Evolutionary conservation across 1,140 invertebrate species (phyloP).

Genomic region (Copidosoma floridanum): DNA sequence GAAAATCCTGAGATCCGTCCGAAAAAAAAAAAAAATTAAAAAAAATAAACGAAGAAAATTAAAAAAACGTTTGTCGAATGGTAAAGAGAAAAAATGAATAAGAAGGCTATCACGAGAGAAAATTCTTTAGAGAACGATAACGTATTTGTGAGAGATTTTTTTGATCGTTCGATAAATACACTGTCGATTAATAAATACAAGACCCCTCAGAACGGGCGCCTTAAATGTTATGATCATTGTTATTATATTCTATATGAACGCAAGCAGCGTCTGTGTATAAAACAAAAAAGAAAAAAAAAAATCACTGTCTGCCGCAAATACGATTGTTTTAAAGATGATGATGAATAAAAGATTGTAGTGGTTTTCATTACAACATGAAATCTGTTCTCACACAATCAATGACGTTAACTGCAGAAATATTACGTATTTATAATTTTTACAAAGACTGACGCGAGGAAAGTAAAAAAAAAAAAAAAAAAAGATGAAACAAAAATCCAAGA

Average conservation of each 20-base stretch:
- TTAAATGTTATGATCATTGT: conserved; percentile 18
- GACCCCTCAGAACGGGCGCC: conserved; percentile 4
- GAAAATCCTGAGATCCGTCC: conserved; percentile 23
- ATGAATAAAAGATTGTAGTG: too few species aligned
- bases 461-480: conserved; percentile 10
- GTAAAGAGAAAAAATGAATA: background rate
- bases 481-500: background rate
- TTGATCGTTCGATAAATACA: conserved; percentile 3
- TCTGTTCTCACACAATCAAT: background rate
- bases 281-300: conserved; percentile 1
- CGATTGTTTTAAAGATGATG: too few species aligned
- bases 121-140: background rate
- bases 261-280: background rate
- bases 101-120: too few species aligned
- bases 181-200: background rate
- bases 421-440: conserved; percentile 22
- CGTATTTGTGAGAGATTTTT: conserved; percentile 2
- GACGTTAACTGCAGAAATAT: background rate
- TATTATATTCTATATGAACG: background rate
- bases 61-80: too few species aligned
- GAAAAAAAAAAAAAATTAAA: conserved; percentile 8
- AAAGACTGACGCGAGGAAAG: conserved; percentile 26
- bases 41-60: conserved; percentile 1
- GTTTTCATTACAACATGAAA: conserved; percentile 3
- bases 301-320: background rate